Base-by-base conservation (phyloP, 2,888 invertebrate species). In the Rhaphigaster nebulosa region DNA sequence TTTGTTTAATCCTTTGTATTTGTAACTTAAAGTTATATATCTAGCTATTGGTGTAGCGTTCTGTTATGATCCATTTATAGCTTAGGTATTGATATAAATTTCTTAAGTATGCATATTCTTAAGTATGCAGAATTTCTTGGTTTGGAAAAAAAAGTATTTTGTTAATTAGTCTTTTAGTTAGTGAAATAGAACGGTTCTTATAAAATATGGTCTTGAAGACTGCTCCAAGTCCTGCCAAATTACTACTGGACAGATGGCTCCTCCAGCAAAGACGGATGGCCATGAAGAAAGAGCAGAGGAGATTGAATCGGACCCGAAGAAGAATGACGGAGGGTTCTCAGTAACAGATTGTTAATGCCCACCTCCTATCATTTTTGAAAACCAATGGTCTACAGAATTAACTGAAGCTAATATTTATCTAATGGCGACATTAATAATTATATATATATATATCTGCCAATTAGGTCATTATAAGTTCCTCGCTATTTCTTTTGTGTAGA, bases 251-350 rank as follows among this genome's bases (percentile, higher is more conserved):
- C 84, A n/a, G 84, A 84, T 26, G 12, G 80, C 45, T 18, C 26
- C 84, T 84, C 84, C 4, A n/a, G 45, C n/a, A 20, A 84, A 84
- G 84, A 84, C 45, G 45, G 84, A 84, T 84, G 84, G 45, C 18
- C n/a, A 41, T 45, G n/a, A 84, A 84, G 84, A 84, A 84, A 84
- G 45, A 45, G n/a, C 13, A 45, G 84, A 34, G 45, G 45, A 50
- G 84, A 84, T 84, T 84, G 84, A 84, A 84, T 84, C 84, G n/a
- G 45, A n/a, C 4, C 84, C n/a, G 26, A 84, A 84, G 84, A 84
- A 84, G 84, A 84, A 84, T 84, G 84, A 84, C 45, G 84, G 84
- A 84, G 45, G 84, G 50, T 45, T 1, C 84, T 84, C 20, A 18
- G 20, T 45, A 84, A 84, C 84, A 45, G 45, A 84, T 45, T 50